Conservation (phyloP, 2,797 vertebrate genomes). For the Luscinia megarhynchos region DNA sequence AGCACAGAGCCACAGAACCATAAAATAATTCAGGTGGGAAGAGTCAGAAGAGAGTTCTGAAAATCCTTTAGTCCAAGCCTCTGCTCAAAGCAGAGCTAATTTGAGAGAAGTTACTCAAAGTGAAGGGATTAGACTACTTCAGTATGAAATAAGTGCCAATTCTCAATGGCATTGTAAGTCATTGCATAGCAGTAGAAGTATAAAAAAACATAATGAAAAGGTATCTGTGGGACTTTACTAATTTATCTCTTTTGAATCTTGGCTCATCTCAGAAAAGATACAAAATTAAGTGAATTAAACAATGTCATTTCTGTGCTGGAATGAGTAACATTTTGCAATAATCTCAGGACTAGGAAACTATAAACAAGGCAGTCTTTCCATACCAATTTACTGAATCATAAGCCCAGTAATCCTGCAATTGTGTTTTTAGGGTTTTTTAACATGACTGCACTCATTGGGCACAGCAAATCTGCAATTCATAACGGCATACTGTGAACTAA, state of each 20-base stretch:
- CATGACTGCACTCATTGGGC: background rate
- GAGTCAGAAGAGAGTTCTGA: background rate
- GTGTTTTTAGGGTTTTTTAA: background rate
- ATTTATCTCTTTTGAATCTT: background rate
- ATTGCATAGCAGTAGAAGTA: background rate
- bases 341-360: background rate
- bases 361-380: background rate
- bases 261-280: background rate
- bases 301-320: background rate
- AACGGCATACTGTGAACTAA: background rate
- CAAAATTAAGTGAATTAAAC: background rate
- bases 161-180: background rate
- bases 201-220: background rate
- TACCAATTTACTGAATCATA: background rate
- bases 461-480: background rate
- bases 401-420: background rate
- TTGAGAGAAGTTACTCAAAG: background rate
- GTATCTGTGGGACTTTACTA: background rate
- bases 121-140: background rate
- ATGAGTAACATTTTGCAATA: background rate
- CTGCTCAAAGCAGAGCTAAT: background rate
- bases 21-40: background rate
- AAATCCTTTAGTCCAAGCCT: background rate
- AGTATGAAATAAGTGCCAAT: background rate
- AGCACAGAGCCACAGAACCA: background rate